Conservation (phyloP, 2,797 vertebrate genomes). For the Sebastes umbrosus region DNA sequence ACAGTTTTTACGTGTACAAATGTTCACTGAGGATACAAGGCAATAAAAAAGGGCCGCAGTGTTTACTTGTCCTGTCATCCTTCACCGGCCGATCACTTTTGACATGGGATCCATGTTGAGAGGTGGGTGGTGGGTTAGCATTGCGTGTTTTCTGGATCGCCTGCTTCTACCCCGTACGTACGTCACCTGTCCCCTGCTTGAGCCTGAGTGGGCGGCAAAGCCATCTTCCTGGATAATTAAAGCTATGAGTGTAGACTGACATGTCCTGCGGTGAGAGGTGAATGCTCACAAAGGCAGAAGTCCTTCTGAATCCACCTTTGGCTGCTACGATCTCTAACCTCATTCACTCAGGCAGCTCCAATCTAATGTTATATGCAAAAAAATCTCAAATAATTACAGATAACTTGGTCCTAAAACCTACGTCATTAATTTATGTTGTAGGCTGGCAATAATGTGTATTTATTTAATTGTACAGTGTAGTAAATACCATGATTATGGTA, state of each 20-base stretch:
- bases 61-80: constrained; percentile 12
- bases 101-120: constrained; percentile 28
- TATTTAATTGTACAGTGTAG: constrained; percentile 2
- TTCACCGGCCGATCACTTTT: constrained; percentile 8
- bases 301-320: constrained; percentile 27
- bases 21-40: constrained; percentile 1
- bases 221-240: constrained; percentile 62
- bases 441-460: neutral
- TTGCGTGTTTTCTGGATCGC: constrained; percentile 31
- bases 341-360: neutral
- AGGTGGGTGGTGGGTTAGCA: constrained; percentile 4
- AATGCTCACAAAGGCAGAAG: constrained; percentile 58
- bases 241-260: constrained; percentile 30
- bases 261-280: constrained; percentile 46
- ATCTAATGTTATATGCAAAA: neutral
- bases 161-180: constrained; percentile 12
- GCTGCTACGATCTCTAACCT: neutral
- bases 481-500: constrained; percentile 29
- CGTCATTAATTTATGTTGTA: neutral
- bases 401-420: neutral
- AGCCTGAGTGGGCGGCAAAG: constrained; percentile 35
- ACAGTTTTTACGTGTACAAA: constrained; percentile 36
- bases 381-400: neutral
- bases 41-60: neutral
- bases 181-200: constrained; percentile 30